Percentiles rank a stretch among this genome's conserved stretches.
These are phyloP conservation scores for Bombus huntii DNA, from an alignment of 1,140 invertebrate species.

Conservation along the genomic window DNA sequence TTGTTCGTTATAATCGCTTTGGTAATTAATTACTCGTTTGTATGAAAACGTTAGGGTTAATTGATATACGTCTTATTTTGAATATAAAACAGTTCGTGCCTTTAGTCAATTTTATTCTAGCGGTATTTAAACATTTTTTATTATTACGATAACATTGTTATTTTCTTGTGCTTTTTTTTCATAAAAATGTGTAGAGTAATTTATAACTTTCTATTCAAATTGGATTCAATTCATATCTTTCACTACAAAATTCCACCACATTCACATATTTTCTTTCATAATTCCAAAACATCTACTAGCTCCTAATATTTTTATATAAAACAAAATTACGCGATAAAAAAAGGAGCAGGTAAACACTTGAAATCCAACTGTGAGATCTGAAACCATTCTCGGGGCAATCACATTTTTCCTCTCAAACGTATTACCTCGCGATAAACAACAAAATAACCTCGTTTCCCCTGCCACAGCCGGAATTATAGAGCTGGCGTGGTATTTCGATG, in stretches of 20 bases:
- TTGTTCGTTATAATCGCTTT: conserved; percentile 24
- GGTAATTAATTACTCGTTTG: conserved; percentile 38
- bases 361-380: too few species aligned
- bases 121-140: neutral
- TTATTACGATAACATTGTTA: neutral
- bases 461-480: neutral
- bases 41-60: neutral
- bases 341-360: neutral
- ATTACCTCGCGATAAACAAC: neutral
- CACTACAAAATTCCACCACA: neutral
- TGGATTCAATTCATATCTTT: neutral
- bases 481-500: neutral
- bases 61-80: neutral
- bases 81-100: neutral
- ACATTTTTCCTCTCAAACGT: neutral
- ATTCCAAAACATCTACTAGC: too few species aligned
- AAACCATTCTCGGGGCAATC: neutral
- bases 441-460: neutral
- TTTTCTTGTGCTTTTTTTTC: neutral
- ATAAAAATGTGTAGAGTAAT: neutral
- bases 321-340: neutral
- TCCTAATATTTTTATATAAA: too few species aligned
- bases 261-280: neutral
- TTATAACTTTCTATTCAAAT: neutral
- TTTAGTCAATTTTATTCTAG: neutral